Percentiles rank a stretch among this genome's conserved stretches.
phyloP scores from a whole-genome alignment of 2,797 vertebrate species.

The Poecilia picta region DNA sequence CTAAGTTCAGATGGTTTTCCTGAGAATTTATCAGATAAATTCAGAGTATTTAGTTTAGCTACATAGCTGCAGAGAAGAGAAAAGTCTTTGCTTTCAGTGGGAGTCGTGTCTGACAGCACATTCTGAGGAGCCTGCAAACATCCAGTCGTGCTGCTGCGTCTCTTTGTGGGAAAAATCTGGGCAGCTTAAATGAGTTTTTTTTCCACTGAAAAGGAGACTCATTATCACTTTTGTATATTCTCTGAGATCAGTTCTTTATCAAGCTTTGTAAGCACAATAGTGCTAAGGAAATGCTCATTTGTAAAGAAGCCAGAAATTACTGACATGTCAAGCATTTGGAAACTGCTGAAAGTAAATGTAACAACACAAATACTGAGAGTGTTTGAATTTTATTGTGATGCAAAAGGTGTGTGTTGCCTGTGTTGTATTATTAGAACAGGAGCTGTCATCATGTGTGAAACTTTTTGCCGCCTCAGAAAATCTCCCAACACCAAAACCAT shows the following conservation, averaged over 20 bases:
- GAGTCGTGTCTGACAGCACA: conserved; percentile 70
- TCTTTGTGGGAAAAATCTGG: conserved; percentile 78
- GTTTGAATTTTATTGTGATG: not conserved
- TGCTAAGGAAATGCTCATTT: conserved; percentile 66
- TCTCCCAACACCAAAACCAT: not conserved
- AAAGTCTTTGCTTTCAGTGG: conserved; percentile 42
- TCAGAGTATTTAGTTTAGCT: conserved; percentile 31
- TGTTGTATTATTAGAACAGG: conserved; percentile 1
- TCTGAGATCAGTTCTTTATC: conserved; percentile 69
- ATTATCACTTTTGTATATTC: conserved; percentile 78
- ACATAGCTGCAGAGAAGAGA: conserved; percentile 45
- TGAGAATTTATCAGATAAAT: not conserved
- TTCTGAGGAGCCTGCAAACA: conserved; percentile 72
- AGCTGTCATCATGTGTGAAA: not conserved
- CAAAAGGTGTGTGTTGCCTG: not conserved
- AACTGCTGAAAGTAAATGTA: conserved; percentile 61
- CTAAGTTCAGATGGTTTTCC: not conserved
- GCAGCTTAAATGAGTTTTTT: conserved; percentile 74
- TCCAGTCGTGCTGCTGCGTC: conserved; percentile 53
- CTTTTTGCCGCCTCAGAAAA: not conserved
- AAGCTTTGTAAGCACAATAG: conserved; percentile 78
- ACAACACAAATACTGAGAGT: conserved; percentile 56
- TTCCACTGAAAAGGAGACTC: conserved; percentile 76
- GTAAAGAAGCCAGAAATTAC: conserved; percentile 64
- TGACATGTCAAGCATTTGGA: conserved; percentile 52